Conservation (phyloP, 2,113 vertebrate species). For the Enhydra lutris region DNA sequence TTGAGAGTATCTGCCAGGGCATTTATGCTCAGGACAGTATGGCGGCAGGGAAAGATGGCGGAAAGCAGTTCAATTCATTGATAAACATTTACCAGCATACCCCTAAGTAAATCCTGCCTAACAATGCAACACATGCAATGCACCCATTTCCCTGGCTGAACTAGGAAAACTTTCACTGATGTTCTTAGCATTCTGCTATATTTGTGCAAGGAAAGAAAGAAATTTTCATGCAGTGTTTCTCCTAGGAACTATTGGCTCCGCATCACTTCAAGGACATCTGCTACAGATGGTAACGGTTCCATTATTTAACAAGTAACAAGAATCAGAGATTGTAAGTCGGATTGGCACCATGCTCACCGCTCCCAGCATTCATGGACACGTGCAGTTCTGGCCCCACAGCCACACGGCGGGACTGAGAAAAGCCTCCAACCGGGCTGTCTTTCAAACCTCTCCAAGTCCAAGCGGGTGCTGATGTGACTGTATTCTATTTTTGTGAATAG, state of each 20-base stretch:
- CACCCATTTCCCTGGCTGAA: background rate
- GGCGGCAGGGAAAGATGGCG: background rate
- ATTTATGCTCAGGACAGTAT: background rate
- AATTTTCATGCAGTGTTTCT: background rate
- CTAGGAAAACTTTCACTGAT: background rate
- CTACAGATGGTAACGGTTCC: background rate
- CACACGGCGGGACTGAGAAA: background rate
- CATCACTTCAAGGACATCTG: background rate
- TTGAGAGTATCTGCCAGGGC: background rate
- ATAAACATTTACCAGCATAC: background rate
- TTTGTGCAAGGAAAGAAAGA: background rate
- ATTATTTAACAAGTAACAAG: background rate
- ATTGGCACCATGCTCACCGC: background rate
- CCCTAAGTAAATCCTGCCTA: background rate
- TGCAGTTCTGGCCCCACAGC: background rate
- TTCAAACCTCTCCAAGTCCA: background rate
- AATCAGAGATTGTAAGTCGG: background rate
- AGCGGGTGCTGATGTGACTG: background rate
- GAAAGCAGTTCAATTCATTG: background rate
- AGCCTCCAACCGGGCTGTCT: background rate
- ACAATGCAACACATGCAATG: background rate
- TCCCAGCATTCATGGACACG: slow-evolving; percentile 19
- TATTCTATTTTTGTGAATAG: background rate
- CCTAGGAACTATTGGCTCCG: background rate
- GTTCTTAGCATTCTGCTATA: background rate